phyloP scores from a whole-genome alignment of 2,888 invertebrate species.

The Lepidochrysops patricia region DNA sequence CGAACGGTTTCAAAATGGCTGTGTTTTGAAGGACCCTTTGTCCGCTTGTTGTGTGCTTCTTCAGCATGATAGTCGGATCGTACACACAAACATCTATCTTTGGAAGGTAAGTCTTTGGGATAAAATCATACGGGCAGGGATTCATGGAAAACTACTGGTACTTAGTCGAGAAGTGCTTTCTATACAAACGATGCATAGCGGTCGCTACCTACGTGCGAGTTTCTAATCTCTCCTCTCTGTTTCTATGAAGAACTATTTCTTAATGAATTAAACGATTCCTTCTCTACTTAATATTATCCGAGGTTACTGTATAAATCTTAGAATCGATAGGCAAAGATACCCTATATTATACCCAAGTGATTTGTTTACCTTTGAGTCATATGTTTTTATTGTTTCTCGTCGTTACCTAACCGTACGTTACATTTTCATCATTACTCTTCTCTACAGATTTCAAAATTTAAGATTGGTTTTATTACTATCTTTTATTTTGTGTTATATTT shows the following conservation, averaged over 20 bases:
- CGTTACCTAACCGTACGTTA: neutral
- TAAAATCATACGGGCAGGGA: slow-evolving; percentile 33
- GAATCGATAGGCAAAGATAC: neutral
- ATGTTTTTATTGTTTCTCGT: neutral
- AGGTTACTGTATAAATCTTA: neutral
- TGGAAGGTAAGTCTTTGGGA: slow-evolving; percentile 71
- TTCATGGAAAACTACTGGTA: slow-evolving; percentile 63
- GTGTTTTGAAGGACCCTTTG: slow-evolving; percentile 81
- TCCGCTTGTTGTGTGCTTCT: slow-evolving; percentile 76
- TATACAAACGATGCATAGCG: slow-evolving; percentile 58
- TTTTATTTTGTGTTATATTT: too few relatives aligned
- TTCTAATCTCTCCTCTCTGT: slow-evolving; percentile 36
- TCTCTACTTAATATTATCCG: neutral
- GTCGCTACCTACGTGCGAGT: slow-evolving; percentile 65
- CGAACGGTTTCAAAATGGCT: slow-evolving; percentile 80
- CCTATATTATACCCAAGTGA: neutral
- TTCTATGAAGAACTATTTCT: neutral
- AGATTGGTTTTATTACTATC: neutral
- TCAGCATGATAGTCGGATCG: slow-evolving; percentile 81
- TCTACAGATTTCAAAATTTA: neutral
- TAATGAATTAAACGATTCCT: neutral
- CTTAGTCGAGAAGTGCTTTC: slow-evolving; percentile 64
- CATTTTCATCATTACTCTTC: neutral
- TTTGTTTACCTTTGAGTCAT: slow-evolving; percentile 1
- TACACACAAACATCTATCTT: slow-evolving; percentile 76